Evolutionary conservation across 2,888 invertebrate genomes (phyloP).

Genomic region (Miltochrista miniata): DNA sequence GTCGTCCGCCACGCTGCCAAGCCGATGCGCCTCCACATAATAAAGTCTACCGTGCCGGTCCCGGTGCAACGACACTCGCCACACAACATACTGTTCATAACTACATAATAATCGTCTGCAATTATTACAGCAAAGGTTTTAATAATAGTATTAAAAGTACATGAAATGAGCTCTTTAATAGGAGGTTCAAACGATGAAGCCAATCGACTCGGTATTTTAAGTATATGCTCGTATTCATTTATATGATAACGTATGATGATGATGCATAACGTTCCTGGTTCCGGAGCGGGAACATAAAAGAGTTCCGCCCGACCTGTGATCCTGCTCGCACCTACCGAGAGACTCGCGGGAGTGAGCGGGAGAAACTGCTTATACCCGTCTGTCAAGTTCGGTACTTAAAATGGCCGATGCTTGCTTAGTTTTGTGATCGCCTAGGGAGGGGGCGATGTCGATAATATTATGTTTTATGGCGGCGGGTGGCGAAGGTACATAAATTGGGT

Average conservation of each 20-base stretch:
- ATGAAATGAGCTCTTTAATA: neutral
- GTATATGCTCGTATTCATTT: conserved; percentile 30
- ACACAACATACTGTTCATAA: conserved; percentile 1
- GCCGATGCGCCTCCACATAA: conserved; percentile 7
- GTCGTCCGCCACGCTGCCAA: conserved; percentile 16
- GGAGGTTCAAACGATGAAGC: neutral
- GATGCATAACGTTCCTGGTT: conserved; percentile 59
- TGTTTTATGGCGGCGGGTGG: conserved; percentile 77
- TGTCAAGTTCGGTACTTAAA: conserved; percentile 75
- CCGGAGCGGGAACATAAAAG: conserved; percentile 67
- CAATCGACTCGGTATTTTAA: neutral
- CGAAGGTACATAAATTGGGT: conserved; percentile 72
- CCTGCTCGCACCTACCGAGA: conserved; percentile 42
- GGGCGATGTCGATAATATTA: conserved; percentile 79
- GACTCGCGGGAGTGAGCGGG: conserved; percentile 21
- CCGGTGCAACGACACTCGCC: conserved; percentile 10
- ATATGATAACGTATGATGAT: conserved; percentile 54
- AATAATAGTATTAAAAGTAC: neutral
- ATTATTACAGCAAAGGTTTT: neutral
- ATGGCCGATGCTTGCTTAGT: conserved; percentile 79
- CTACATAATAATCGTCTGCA: neutral
- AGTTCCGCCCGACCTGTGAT: conserved; percentile 55
- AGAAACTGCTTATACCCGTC: conserved; percentile 49
- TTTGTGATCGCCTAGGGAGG: conserved; percentile 82
- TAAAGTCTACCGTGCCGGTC: too few species aligned